Evolutionary conservation across 2,888 invertebrate species (phyloP).

Genomic region (Argynnis bischoffii): DNA sequence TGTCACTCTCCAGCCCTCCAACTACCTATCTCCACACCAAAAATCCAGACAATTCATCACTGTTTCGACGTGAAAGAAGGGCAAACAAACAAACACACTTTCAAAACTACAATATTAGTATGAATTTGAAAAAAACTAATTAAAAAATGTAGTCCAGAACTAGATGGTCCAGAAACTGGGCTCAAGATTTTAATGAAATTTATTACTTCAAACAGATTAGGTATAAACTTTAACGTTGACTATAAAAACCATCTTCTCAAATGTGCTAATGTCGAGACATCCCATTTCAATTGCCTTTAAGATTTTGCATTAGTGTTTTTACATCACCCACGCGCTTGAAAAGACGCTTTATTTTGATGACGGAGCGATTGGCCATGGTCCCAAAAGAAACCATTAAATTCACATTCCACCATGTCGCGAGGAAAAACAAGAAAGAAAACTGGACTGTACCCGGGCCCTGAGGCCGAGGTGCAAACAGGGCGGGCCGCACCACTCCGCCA

Average conservation of each 20-base stretch:
- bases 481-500: constrained; percentile 72
- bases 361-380: constrained; percentile 71
- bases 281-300: constrained; percentile 40
- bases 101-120: no score
- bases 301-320: constrained; percentile 39
- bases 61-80: no score
- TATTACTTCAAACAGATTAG: constrained; percentile 1
- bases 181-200: no score
- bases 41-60: no score
- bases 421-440: constrained; percentile 64
- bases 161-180: no score
- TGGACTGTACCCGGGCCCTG: constrained; percentile 38
- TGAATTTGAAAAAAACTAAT: no score
- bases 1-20: no score
- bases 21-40: no score
- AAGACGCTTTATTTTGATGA: constrained; percentile 65
- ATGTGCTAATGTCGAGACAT: constrained; percentile 37
- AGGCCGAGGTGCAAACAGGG: constrained; percentile 72
- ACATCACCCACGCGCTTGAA: constrained; percentile 33
- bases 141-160: no score
- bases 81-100: no score
- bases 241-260: constrained; percentile 20
- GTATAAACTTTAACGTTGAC: background rate
- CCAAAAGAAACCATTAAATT: constrained; percentile 71
- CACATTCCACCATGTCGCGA: constrained; percentile 58